Base-by-base conservation (phyloP, 2,113 vertebrate genomes). In the Pionites leucogaster region DNA sequence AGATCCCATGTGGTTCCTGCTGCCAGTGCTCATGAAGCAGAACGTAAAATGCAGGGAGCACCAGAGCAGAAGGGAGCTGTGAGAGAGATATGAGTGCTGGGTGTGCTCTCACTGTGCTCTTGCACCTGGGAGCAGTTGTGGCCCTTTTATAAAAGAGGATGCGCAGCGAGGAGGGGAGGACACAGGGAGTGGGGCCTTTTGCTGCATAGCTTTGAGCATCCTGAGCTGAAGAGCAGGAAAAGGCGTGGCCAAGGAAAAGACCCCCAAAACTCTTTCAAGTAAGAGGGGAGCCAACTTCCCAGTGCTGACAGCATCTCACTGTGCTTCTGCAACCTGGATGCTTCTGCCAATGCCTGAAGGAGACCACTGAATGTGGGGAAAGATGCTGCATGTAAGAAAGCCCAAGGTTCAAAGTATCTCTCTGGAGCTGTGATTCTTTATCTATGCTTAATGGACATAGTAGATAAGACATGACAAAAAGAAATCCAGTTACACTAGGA, bases 121-220 rank as follows among this genome's bases (percentile, higher is more conserved):
- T 33, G 55, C 49, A 35, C 15, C 65, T 63, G 65, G n/a, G 60
- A 57, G 53, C 29, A 18, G 33, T 10, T 27, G 27, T n/a, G 86
- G 13, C 11, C 63, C 37, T 79, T 79, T 49, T 22, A n/a, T 42
- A 25, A 74, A 62, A 44, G 7, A 60, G 24, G 28, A 19, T 13
- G 28, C 3, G 1, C 13, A 39, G 35, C 1, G 0, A 86, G 62
- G 31, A 78, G 17, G 7, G 41, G 19, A 86, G 60, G 68, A 19
- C 0, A 2, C 7, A 37, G 52, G 68, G 33, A 67, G 25, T 0
- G 2, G n/a, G 27, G 31, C 13, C 13, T 0, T 64, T 63, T 47
- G 41, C 33, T 49, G n/a, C 1, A 0, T n/a, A 50, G 72, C 28
- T 87, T 42, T 77, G 74, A 35, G 59, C 19, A 68, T 19, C 35